phyloP scores from a whole-genome alignment of 1,140 invertebrate genomes.

The Ladona fulva region DNA sequence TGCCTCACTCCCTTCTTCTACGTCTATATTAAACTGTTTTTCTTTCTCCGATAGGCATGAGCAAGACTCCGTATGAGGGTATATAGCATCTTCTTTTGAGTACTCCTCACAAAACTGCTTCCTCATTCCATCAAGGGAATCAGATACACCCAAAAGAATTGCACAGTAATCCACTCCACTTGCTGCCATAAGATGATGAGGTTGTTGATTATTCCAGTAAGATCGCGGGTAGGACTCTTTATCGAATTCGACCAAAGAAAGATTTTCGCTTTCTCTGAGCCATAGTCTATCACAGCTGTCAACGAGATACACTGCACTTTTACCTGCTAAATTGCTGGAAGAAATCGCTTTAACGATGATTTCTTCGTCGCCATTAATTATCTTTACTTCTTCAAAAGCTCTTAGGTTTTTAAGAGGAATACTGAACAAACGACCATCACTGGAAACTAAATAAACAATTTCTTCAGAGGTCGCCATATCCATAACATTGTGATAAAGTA shows the following conservation, averaged over 20 bases:
- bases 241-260: constrained; percentile 26
- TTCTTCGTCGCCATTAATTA: constrained; percentile 51
- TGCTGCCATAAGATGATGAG: constrained; percentile 48
- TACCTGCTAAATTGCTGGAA: constrained; percentile 13
- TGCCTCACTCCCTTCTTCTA: constrained; percentile 45
- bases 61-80: constrained; percentile 45
- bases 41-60: constrained; percentile 15
- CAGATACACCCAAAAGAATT: constrained; percentile 50
- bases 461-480: constrained; percentile 52
- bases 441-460: constrained; percentile 50
- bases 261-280: constrained; percentile 34
- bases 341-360: constrained; percentile 48
- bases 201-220: constrained; percentile 55
- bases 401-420: constrained; percentile 42
- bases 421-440: constrained; percentile 49
- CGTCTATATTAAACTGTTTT: constrained; percentile 6
- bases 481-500: constrained; percentile 31
- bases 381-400: constrained; percentile 44
- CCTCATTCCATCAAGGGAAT: constrained; percentile 51
- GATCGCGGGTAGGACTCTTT: constrained; percentile 49
- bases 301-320: constrained; percentile 7
- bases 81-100: constrained; percentile 38
- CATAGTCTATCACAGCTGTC: constrained; percentile 4
- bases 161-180: constrained; percentile 58
- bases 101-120: constrained; percentile 44